Evolutionary conservation across 2,797 vertebrate genomes (phyloP).

Genomic region (Lagodon rhomboides): DNA sequence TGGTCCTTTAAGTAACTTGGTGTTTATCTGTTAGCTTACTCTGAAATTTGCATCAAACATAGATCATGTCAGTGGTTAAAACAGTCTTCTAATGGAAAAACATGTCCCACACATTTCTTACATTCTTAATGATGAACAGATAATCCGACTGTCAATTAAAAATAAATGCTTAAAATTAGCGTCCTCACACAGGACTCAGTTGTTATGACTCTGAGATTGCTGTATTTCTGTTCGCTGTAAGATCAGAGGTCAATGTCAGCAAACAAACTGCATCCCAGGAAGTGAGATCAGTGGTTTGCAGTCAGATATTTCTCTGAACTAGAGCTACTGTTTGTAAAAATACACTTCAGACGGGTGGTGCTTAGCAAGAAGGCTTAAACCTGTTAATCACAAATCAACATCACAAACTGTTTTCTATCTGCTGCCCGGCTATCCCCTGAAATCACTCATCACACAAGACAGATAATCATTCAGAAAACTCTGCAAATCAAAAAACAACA

Average conservation of each 20-base stretch:
- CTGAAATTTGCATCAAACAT: too few relatives aligned
- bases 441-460: too few relatives aligned
- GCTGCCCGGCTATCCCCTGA: neutral
- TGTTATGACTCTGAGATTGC: neutral
- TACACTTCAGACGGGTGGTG: neutral
- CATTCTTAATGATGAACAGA: too few relatives aligned
- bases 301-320: neutral
- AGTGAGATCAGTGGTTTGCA: neutral
- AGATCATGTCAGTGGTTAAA: too few relatives aligned
- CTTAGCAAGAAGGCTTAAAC: neutral
- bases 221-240: neutral
- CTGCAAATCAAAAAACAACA: conserved; percentile 8
- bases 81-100: too few relatives aligned
- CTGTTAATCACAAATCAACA: neutral
- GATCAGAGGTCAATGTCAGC: neutral
- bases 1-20: too few relatives aligned
- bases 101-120: too few relatives aligned
- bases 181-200: neutral
- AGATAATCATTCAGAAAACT: conserved; percentile 8
- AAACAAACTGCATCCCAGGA: neutral
- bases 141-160: too few relatives aligned
- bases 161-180: too few relatives aligned
- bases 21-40: too few relatives aligned
- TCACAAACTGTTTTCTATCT: neutral
- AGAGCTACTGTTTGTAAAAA: neutral